Percentiles rank a stretch among this genome's conserved stretches.
phyloP scores from a whole-genome alignment of 1,140 invertebrate genomes.

The Bombus vancouverensis region DNA sequence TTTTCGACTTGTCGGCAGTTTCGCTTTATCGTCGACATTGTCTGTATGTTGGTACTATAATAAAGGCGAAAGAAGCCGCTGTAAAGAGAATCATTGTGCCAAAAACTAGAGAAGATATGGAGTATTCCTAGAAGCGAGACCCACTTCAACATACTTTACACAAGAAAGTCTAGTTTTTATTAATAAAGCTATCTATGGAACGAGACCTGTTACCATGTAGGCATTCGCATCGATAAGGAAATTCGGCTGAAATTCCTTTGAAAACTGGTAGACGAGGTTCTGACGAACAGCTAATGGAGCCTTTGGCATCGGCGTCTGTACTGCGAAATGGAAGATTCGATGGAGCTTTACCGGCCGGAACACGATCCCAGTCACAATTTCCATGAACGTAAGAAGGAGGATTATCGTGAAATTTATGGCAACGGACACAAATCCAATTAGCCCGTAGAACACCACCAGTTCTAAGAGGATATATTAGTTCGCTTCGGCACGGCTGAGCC shows the following conservation, averaged over 20 bases:
- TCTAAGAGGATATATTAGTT: slow-evolving; percentile 64
- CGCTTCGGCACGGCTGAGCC: slow-evolving; percentile 52
- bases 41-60: too few species aligned
- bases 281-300: not conserved
- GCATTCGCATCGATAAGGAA: not conserved
- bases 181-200: too few species aligned
- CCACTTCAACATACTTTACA: not conserved
- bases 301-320: not conserved
- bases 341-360: not conserved
- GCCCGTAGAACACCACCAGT: slow-evolving; percentile 30
- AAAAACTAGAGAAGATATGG: too few species aligned
- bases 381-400: not conserved
- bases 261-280: too few species aligned
- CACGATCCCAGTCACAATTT: slow-evolving; percentile 18
- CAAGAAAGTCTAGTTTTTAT: too few species aligned
- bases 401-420: slow-evolving; percentile 48
- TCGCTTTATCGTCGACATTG: too few species aligned
- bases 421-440: slow-evolving; percentile 51
- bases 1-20: too few species aligned
- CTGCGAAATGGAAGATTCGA: not conserved
- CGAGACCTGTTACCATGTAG: too few species aligned
- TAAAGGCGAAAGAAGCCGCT: too few species aligned
- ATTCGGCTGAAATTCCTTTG: not conserved
- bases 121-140: too few species aligned
- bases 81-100: too few species aligned